Base-by-base conservation (phyloP, 1,140 invertebrate genomes). In the Streblospio benedicti region DNA sequence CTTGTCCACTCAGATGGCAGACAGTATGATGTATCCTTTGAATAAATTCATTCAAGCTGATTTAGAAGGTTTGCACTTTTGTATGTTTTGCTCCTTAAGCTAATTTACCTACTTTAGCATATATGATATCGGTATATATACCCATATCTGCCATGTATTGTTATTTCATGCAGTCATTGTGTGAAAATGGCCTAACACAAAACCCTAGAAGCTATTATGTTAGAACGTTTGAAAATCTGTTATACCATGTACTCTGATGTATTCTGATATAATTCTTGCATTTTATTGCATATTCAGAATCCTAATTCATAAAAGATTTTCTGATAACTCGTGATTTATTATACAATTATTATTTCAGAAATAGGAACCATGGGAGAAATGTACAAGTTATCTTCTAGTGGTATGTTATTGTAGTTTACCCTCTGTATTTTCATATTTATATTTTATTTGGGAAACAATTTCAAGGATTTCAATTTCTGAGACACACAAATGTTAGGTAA, bases 1-100 rank as follows among this genome's bases (percentile, higher is more conserved):
- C 9, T 67, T 80, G 38, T 73, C 76, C 20, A 74, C 78, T 35
- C 79, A 81, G 65, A 70, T 79, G 44, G 76, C 72, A 28, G 79
- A 80, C 65, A 75, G 76, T 30, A 78, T 80, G 73, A 75, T 81
- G 68, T 80, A 73, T 66, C 79, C 79, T 27, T 61, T 80, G 38
- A 77, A 69, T 50, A 76, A 72, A 56, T 79, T 79, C 59, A 63
- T 79, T 43, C 75, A 79, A 57, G 76, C 75, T 30, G 78, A 79
- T 61, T 60, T 79, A 28, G 71, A 77, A 70, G 78, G 78, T 78
- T 45, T 23, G 20, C 33, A 18, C 33, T 1, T 33, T 38, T 2
- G 2, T 9, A 28, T n/a, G 45, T 47, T 27, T 6, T 47, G 6
- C 25, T 23, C 2, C 12, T 2, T 47, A 27, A 16, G 45, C 23